These are phyloP conservation scores for Scaptodrosophila latifasciaeformis DNA, from an alignment of 2,888 invertebrate genomes.

Conservation along the genomic window DNA sequence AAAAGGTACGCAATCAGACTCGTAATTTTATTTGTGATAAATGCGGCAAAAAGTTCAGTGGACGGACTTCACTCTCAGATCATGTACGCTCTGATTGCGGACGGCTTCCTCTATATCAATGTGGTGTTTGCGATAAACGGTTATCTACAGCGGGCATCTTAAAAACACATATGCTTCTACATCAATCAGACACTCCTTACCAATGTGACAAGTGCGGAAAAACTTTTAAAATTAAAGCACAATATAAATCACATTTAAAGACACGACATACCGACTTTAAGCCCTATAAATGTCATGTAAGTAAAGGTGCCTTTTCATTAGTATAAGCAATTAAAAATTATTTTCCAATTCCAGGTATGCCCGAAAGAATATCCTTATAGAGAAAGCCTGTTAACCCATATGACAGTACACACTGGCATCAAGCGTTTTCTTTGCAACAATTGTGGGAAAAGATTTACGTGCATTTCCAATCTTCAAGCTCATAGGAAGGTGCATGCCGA, in stretches of 20 bases:
- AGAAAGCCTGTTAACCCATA: constrained; percentile 76
- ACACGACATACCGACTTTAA: constrained; percentile 76
- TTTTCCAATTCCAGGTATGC: constrained; percentile 58
- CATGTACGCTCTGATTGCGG: constrained; percentile 76
- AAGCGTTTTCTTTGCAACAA: constrained; percentile 76
- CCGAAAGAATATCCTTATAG: constrained; percentile 76
- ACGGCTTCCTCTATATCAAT: constrained; percentile 71
- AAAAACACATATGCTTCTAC: constrained; percentile 75
- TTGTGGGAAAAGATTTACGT: constrained; percentile 77
- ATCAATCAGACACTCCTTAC: constrained; percentile 73
- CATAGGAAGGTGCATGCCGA: constrained; percentile 76
- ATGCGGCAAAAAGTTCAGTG: constrained; percentile 73
- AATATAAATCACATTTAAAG: constrained; percentile 72
- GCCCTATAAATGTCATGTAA: constrained; percentile 76
- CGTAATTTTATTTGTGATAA: constrained; percentile 72
- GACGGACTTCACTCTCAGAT: constrained; percentile 73
- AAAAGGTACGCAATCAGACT: constrained; percentile 57
- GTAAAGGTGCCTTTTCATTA: constrained; percentile 21
- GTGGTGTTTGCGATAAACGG: constrained; percentile 73
- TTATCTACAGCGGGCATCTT: constrained; percentile 75
- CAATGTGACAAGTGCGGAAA: constrained; percentile 73
- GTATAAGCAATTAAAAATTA: not conserved
- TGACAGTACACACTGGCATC: constrained; percentile 76
- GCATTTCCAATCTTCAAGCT: constrained; percentile 76
- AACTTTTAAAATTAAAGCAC: constrained; percentile 72